Evolutionary conservation across 2,113 vertebrate species (phyloP), one percentile per base, ranked within the genome.

Genomic region (Asarcornis scutulata): DNA sequence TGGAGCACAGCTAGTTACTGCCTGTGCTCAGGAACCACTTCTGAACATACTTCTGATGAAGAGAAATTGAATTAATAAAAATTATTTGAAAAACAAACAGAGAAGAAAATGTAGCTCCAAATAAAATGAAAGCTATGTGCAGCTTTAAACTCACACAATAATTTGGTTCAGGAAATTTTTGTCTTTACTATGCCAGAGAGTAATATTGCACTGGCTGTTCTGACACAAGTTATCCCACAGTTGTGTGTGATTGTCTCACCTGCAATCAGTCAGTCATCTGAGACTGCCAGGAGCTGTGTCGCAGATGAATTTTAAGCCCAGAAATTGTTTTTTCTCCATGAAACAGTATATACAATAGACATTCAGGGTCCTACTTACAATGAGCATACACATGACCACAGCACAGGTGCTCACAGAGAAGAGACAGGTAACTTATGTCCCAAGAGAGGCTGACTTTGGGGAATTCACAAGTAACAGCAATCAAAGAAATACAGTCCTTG

Each of bases 331-430:
- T 46, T 64, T 62, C 52, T 72, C 34, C 32, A 25, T 58, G 32
- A 25, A 40, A 72, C 12, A 52, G 21, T 17, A 44, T 36, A 9
- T 64, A 16, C 13, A 56, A 32, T 11, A 80, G 17, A 40, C 27
- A 34, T 25, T 50, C 23, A 29, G 36, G 75, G 25, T 16, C 14
- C 11, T 50, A 10, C 27, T 58, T 11, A 15, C 17, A 34, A 22
- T 20, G 32, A 0, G 0, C 0, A 0, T 40, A 83, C 40, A n/a
- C 17, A 21, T 73, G 52, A 80, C 27, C 17, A 21, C 13, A 36
- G 42, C 23, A 34, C 23, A 40, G 0, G 0, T 34, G 31, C 31
- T 68, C 14, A 44, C 2, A 40, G 11, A 42, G 32, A 58, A 36
- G 25, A 52, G 32, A 72, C 8, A 62, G 23, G 5, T 25, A 81